phyloP scores from a whole-genome alignment of 2,888 invertebrate genomes.

The Drosophila trichaetosa region DNA sequence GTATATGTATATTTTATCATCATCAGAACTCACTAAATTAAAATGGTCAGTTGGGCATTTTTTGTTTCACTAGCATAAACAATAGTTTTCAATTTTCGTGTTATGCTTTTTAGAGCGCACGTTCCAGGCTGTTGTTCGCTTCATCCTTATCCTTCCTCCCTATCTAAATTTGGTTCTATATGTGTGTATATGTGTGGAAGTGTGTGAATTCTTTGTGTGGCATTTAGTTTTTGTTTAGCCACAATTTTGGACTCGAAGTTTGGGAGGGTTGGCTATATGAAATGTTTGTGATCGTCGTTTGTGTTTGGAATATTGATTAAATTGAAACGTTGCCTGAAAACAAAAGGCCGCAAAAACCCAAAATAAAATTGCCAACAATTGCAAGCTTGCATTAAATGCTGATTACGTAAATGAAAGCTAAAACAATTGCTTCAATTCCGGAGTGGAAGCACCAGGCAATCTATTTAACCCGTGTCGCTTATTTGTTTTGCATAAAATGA shows the following conservation, averaged over 20 bases:
- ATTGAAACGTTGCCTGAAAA: constrained; percentile 48
- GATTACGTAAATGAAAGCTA: constrained; percentile 65
- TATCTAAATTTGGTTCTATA: constrained; percentile 25
- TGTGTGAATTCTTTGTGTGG: constrained; percentile 29
- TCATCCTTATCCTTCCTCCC: constrained; percentile 10
- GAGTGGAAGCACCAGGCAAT: constrained; percentile 33
- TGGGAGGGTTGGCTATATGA: constrained; percentile 21
- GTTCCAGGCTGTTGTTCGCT: constrained; percentile 15
- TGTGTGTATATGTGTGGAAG: constrained; percentile 7
- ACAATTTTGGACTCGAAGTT: constrained; percentile 50
- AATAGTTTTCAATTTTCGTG: constrained; percentile 70
- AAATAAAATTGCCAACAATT: constrained; percentile 48
- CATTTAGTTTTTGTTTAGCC: constrained; percentile 76
- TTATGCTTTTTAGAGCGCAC: constrained; percentile 68
- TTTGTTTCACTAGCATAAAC: constrained; percentile 59
- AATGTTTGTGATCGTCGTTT: constrained; percentile 49
- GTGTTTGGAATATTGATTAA: constrained; percentile 76
- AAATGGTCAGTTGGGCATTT: constrained; percentile 71
- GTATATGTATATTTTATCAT: constrained; percentile 43
- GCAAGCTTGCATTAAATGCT: constrained; percentile 64
- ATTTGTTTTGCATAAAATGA: constrained; percentile 45
- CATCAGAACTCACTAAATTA: constrained; percentile 76
- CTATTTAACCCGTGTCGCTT: constrained; percentile 59
- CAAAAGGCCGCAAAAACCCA: constrained; percentile 38
- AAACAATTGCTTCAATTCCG: constrained; percentile 48